Conservation (phyloP, 2,888 invertebrate species). For the Xanthostigma xanthostigma region DNA sequence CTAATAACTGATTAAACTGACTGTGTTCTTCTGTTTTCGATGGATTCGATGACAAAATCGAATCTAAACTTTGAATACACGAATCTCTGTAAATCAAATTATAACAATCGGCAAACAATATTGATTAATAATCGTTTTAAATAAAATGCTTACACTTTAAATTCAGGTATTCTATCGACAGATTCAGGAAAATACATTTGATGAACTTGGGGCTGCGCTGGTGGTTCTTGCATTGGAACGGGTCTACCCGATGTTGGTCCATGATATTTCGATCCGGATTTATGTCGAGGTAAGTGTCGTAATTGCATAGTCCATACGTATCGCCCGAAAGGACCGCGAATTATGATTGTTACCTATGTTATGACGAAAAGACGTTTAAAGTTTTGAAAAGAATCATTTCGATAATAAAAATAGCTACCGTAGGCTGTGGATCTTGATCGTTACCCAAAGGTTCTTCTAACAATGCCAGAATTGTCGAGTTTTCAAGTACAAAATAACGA, state of each 20-base stretch:
- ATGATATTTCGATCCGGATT: constrained; percentile 51
- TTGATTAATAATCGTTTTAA: neutral
- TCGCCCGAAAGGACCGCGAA: constrained; percentile 86
- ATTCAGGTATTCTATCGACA: constrained; percentile 62
- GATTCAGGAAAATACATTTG: constrained; percentile 68
- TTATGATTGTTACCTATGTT: constrained; percentile 44
- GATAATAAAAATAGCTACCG: constrained; percentile 38
- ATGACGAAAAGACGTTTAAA: neutral
- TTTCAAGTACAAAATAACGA: constrained; percentile 83
- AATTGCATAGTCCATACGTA: constrained; percentile 89
- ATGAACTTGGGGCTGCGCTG: constrained; percentile 48
- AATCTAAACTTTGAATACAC: constrained; percentile 78
- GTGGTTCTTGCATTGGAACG: constrained; percentile 56
- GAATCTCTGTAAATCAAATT: constrained; percentile 47
- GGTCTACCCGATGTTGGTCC: constrained; percentile 54
- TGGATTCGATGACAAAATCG: constrained; percentile 45
- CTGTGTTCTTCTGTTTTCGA: constrained; percentile 34
- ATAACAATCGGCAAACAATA: constrained; percentile 3
- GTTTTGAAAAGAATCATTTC: neutral
- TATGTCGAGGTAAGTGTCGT: constrained; percentile 73
- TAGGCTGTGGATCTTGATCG: constrained; percentile 85
- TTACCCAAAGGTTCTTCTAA: constrained; percentile 89
- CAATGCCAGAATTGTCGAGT: constrained; percentile 73
- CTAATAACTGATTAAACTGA: constrained; percentile 54
- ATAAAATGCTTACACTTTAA: constrained; percentile 52